These are phyloP conservation scores for Echinarachnius parma DNA, from an alignment of 53 echinoderm and acorn worm genomes.

Conservation along the genomic window DNA sequence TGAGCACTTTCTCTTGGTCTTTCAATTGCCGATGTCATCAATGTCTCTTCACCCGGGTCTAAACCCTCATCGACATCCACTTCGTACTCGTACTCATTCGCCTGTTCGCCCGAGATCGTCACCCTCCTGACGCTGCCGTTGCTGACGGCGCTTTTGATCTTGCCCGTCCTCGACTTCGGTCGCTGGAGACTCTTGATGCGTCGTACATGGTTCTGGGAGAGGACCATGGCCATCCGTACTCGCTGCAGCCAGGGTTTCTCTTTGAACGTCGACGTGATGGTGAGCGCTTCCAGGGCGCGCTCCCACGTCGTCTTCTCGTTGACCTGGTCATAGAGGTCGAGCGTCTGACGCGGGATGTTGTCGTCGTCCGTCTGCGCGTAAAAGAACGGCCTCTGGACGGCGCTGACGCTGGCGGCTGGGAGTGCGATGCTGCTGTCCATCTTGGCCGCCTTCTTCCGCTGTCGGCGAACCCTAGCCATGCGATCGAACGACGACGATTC, in stretches of 20 bases:
- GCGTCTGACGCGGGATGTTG: conserved; percentile 74
- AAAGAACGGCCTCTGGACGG: conserved; percentile 69
- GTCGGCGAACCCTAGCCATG: conserved; percentile 50
- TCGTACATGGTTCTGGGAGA: conserved; percentile 74
- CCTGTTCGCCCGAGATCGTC: not conserved
- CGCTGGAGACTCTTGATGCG: conserved; percentile 45
- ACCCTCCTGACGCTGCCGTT: not conserved
- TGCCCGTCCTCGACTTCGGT: not conserved
- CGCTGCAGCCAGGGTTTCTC: conserved; percentile 91
- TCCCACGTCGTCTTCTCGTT: conserved; percentile 89
- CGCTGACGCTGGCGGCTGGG: conserved; percentile 58
- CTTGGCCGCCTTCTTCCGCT: conserved; percentile 66
- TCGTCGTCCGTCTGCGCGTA: conserved; percentile 44
- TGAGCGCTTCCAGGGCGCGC: conserved; percentile 76
- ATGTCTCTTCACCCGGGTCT: not conserved
- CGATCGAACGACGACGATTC: conserved; percentile 32
- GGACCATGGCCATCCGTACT: conserved; percentile 83
- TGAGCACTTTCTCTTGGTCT: not conserved
- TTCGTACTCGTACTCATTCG: not conserved
- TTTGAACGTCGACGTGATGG: conserved; percentile 81
- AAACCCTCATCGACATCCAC: not conserved
- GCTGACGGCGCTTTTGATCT: conserved; percentile 4
- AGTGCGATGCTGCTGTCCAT: conserved; percentile 80
- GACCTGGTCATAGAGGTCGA: conserved; percentile 71
- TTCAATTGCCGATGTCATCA: conserved; percentile 1